Base-by-base conservation (phyloP, 2,113 vertebrate species). In the Siniperca chuatsi region DNA sequence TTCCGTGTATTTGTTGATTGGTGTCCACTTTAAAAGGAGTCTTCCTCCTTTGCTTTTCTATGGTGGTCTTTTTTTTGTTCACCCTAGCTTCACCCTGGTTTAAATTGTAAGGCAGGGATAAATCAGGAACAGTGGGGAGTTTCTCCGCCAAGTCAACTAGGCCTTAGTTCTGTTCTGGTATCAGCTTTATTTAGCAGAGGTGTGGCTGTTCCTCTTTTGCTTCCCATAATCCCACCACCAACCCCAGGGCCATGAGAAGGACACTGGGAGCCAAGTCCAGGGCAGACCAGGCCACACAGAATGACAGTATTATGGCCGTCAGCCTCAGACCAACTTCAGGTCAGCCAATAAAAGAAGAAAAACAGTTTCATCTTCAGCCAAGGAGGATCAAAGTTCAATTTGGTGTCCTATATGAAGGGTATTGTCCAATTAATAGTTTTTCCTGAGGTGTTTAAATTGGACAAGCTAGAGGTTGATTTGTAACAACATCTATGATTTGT, bases 21-120 rank as follows among this genome's bases (percentile, higher is more conserved):
- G 29, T 37, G 75, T 83, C 75, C 75, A 78, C 71, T 90, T 90
- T 87, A 84, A 92, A 91, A 86, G 37, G 66, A 57, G 55, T 72
- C 78, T 87, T 90, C 82, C 75, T 40, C 23, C 84, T 75, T 71
- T 77, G 54, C 62, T 87, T 89, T 90, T 73, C 55, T 60, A 69
- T 25, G 83, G 86, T 91, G 89, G 89, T 90, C 90, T 72, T 74
- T 71, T 37, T 71, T 81, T 74, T 57, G 62, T 73, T 91, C 65
- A 87, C 83, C 84, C 52, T 6, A 7, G 40, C 70, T 90, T 90
- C 61, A 87, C 88, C 86, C 82, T 46, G 77, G 69, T 72, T 88
- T 85, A 92, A 96, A 95, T 93, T 94, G 92, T 88, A 86, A 84
- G 87, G 90, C 54, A 79, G 85, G 82, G 89, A 87, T 86, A 81